phyloP scores from a whole-genome alignment of 2,888 invertebrate genomes.

The Trichacis sp. region DNA sequence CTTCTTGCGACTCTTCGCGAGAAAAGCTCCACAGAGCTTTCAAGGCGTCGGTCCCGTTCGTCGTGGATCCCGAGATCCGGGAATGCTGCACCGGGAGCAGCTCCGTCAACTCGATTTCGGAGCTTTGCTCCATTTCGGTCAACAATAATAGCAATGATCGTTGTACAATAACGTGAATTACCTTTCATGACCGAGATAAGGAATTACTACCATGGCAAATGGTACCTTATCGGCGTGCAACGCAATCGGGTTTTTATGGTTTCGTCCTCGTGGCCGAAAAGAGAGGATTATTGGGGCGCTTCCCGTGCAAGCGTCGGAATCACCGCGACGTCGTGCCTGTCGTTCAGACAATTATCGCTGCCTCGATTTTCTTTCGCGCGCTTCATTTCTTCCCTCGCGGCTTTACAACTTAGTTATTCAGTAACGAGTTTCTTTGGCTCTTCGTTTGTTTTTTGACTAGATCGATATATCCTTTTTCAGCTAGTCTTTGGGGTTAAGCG shows the following conservation, averaged over 20 bases:
- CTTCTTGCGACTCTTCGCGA: constrained; percentile 23
- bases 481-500: constrained; percentile 3
- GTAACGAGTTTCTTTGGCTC: constrained; percentile 16
- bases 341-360: constrained; percentile 34
- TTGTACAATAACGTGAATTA: no score
- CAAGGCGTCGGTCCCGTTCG: constrained; percentile 58
- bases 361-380: no score
- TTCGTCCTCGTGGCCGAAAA: no score
- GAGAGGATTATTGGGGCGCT: constrained; percentile 8
- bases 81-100: constrained; percentile 63
- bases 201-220: no score
- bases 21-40: constrained; percentile 59
- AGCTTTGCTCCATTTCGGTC: no score
- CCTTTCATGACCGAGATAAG: no score
- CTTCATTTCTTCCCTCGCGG: no score
- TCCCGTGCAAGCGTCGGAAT: constrained; percentile 62
- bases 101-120: constrained; percentile 64
- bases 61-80: constrained; percentile 41
- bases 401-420: no score
- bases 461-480: constrained; percentile 14
- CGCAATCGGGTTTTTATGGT: no score
- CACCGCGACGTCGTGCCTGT: constrained; percentile 47
- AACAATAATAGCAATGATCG: no score
- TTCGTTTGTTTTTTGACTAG: no score
- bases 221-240: no score